Evolutionary conservation across 2,888 invertebrate genomes (phyloP), one percentile per base, ranked within the genome.

Genomic region (Agrotis ipsilon): DNA sequence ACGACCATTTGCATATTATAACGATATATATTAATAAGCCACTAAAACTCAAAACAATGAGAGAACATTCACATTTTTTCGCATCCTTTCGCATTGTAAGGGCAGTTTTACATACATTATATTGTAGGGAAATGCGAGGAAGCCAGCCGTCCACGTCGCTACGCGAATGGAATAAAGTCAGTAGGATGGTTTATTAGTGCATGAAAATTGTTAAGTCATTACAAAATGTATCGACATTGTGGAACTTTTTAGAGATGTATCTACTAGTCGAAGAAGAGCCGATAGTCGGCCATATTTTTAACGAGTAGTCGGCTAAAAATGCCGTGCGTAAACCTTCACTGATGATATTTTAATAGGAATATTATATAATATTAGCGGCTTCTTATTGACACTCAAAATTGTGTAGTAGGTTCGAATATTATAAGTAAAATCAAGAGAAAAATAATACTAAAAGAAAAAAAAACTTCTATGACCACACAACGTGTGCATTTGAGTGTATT

Each of bases 131-230:
- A 76, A 84, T 78, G 75, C 65, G 70, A 27, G 60, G 60, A 61
- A 71, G 32, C 54, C 68, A 84, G 52, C 71, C 75, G 76, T 77
- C 75, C 76, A 67, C 76, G 61, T 62, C 74, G 72, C 43, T 74
- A 75, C 78, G 78, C 70, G 65, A 46, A 51, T 68, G 54, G 80
- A 83, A 86, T 86, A 84, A 86, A 83, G 77, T 86, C 75, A 73
- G 75, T 54, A 63, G 57, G 63, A 74, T 77, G 68, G 21, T 65
- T 75, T 79, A 82, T 80, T 78, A 80, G 71, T 60, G 62, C 62
- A 46, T 68, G 67, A 54, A 77, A 75, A 85, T 79, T 78, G 75
- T 71, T 66, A 63, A 79, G 60, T 78, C 78, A 78, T 76, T 81
- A 62, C 60, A 55, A 72, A 75, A 71, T 62, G 68, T 75, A 73